Percentiles rank a stretch among this genome's conserved stretches.
These are phyloP conservation scores for Oophaga pumilio DNA, from an alignment of 2,113 vertebrate genomes.

Conservation along the genomic window DNA sequence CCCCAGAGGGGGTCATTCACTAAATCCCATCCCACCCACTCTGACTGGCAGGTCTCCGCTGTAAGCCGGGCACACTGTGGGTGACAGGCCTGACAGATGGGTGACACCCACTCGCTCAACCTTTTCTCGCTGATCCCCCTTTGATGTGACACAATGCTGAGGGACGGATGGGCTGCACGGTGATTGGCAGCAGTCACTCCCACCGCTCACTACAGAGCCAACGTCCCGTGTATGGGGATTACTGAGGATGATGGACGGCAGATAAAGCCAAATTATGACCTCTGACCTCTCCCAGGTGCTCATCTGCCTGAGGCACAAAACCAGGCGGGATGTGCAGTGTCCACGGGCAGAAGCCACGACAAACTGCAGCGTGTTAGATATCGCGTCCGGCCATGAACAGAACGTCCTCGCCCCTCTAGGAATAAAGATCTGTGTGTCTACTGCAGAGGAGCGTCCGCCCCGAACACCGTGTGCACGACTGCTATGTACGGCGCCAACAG, in stretches of 20 bases:
- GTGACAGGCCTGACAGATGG: conserved; percentile 52
- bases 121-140: not conserved
- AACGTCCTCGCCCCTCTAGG: not conserved
- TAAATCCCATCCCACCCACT: conserved; percentile 38
- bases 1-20: conserved; percentile 7
- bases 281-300: conserved; percentile 45
- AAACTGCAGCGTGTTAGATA: not conserved
- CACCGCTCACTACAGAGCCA: not conserved
- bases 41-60: not conserved
- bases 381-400: not conserved
- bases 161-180: not conserved
- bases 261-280: conserved; percentile 36
- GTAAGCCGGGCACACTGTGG: conserved; percentile 11
- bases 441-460: not conserved
- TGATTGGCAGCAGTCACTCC: conserved; percentile 57
- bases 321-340: not conserved
- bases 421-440: not conserved
- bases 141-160: conserved; percentile 19
- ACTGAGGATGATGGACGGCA: conserved; percentile 29
- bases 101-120: conserved; percentile 51
- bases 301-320: conserved; percentile 16
- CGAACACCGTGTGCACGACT: too few relatives aligned
- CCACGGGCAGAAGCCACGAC: not conserved
- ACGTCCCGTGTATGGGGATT: conserved; percentile 21
- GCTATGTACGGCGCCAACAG: too few relatives aligned